A percentile compares a stretch with the other conserved stretches of the same genome.
Evolutionary conservation across 2,888 invertebrate species (phyloP).

Genomic region (Oxystoma pomonae): DNA sequence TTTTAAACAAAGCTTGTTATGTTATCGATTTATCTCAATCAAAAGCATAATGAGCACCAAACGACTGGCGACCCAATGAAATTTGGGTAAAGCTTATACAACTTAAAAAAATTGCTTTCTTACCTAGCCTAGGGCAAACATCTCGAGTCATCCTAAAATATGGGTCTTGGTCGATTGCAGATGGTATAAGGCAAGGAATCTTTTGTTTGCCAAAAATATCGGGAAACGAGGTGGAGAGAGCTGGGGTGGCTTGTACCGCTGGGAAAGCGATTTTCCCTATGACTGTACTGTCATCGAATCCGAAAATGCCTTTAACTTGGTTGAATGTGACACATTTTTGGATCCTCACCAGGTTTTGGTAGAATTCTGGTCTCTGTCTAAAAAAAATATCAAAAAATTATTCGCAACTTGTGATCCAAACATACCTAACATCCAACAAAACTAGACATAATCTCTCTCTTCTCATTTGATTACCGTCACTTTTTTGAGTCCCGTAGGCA

Average conservation of each 20-base stretch:
- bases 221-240: slow-evolving; percentile 85
- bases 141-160: slow-evolving; percentile 99
- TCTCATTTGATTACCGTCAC: no score
- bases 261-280: slow-evolving; percentile 98
- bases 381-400: no score
- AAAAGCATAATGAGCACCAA: no score
- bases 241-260: slow-evolving; percentile 93
- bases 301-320: slow-evolving; percentile 97
- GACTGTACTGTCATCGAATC: slow-evolving; percentile 92
- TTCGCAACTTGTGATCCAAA: no score
- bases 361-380: slow-evolving; percentile 85
- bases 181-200: slow-evolving; percentile 86
- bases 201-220: slow-evolving; percentile 80
- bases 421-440: no score
- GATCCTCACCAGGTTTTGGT: slow-evolving; percentile 87
- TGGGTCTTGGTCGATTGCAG: slow-evolving; percentile 99
- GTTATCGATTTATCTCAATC: no score
- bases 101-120: no score
- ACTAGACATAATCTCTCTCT: no score
- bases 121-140: slow-evolving; percentile 84
- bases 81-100: no score
- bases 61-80: no score
- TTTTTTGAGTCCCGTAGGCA: no score
- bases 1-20: no score
- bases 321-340: slow-evolving; percentile 96